Percentiles rank a stretch among this genome's conserved stretches.
Evolutionary conservation across 2,113 vertebrate species (phyloP).

Genomic region (Pterocles gutturalis): DNA sequence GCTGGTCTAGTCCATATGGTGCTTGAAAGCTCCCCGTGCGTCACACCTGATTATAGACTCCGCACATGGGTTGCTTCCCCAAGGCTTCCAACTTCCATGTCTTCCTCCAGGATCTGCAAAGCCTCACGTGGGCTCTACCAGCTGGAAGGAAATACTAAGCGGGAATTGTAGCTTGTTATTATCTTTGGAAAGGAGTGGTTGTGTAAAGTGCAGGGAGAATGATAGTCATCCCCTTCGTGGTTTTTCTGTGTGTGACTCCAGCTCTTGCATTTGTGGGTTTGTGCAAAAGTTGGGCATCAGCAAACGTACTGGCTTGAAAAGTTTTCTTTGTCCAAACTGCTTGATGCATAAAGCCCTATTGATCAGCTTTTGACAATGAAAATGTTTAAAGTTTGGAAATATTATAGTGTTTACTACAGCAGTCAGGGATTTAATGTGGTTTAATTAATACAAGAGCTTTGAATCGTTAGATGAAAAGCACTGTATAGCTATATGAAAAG

Average conservation of each 20-base stretch:
- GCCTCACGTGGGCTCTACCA: neutral
- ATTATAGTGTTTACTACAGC: neutral
- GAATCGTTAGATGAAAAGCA: neutral
- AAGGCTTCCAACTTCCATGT: neutral
- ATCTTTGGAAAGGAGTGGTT: neutral
- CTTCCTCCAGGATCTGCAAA: neutral
- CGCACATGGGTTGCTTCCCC: neutral
- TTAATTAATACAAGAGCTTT: neutral
- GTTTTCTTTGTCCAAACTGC: neutral
- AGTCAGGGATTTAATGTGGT: neutral
- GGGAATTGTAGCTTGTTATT: neutral
- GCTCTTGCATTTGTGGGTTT: neutral
- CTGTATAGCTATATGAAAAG: neutral
- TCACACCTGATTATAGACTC: neutral
- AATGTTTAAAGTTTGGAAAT: neutral
- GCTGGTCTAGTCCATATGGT: neutral
- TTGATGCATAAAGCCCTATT: neutral
- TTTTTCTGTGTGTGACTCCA: fast-evolving
- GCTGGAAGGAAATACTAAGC: neutral
- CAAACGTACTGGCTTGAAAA: neutral
- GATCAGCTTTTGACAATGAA: neutral
- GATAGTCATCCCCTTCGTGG: fast-evolving
- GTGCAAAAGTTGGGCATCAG: neutral
- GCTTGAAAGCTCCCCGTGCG: neutral
- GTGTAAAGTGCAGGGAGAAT: fast-evolving